Conservation (phyloP, 2,797 vertebrate genomes). For the Acestrorhynchus altus region DNA sequence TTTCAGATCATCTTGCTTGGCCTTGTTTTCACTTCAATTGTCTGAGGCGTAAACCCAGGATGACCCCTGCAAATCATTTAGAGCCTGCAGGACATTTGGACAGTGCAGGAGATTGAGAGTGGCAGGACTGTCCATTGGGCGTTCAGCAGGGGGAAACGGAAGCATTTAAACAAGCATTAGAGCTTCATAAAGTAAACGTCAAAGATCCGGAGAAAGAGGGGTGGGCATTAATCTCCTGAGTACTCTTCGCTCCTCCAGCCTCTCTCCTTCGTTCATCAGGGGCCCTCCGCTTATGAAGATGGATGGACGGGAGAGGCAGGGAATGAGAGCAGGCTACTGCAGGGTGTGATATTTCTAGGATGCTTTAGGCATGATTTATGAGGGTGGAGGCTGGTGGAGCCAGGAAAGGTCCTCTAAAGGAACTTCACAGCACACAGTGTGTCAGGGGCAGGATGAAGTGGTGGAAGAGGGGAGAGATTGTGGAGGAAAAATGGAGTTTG, state of each 20-base stretch:
- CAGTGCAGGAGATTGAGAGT: background rate
- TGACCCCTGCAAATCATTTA: background rate
- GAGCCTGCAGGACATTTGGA: background rate
- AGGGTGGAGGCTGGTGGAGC: conserved; percentile 58
- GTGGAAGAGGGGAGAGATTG: background rate
- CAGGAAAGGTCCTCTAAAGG: conserved; percentile 51
- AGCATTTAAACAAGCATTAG: conserved; percentile 48
- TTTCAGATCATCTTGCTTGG: background rate
- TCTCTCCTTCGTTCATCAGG: conserved; percentile 63
- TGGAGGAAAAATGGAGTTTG: background rate
- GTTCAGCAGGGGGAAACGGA: background rate
- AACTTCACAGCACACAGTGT: conserved; percentile 49
- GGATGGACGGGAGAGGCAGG: conserved; percentile 65
- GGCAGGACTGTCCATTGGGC: conserved; percentile 1
- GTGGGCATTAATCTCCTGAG: conserved; percentile 59
- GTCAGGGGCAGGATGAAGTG: conserved; percentile 7
- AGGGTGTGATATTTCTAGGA: conserved; percentile 68
- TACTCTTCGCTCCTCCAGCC: background rate
- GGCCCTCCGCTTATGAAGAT: conserved; percentile 62
- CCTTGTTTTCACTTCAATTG: background rate
- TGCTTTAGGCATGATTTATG: conserved; percentile 69
- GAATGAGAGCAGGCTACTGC: conserved; percentile 60
- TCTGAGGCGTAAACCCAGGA: background rate
- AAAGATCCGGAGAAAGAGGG: conserved; percentile 58
- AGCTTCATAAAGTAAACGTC: conserved; percentile 63